Base-by-base conservation (phyloP, 2,888 invertebrate genomes). In the Lepidochrysops patricia region DNA sequence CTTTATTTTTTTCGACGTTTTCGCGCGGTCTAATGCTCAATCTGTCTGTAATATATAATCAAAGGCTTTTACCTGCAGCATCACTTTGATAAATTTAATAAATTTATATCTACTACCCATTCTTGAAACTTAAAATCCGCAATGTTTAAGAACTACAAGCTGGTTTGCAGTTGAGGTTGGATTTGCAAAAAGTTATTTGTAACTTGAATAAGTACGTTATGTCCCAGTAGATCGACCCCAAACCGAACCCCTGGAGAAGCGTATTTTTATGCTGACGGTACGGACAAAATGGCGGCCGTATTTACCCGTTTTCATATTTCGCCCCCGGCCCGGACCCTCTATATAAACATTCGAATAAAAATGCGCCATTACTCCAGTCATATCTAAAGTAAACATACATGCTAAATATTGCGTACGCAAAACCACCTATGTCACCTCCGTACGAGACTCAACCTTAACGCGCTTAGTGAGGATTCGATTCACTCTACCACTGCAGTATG, bases 381-480 rank as follows among this genome's bases (percentile, higher is more conserved):
- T 88, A 89, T 87, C 86, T 82, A 87, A 85, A 86, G 88, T 84
- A 87, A 87, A 87, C 89, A 87, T 89, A 89, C 87, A 84, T 82
- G 86, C 80, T 83, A 82, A 87, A 86, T 84, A 82, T 84, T 85
- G 77, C 72, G 73, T 74, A 65, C 69, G 70, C 75, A 81, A 81
- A 74, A 72, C 69, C 71, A 61, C 69, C 66, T 66, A 69, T 64
- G 54, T 15, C 0, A 1, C 1, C 9, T 0, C 12, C 59, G 61
- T 37, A 23, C 37, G 0, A 76, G 72, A 70, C 12, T 54, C 60
- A 60, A 75, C 75, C 64, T 60, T 79, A 72, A 0, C 0, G 0
- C 0, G 0, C 4, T 0, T 0, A 0, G 60, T 60, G 9, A 75
- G 62, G 66, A 62, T 67, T 34, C 3, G 60, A 57, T 67, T 35